These are phyloP conservation scores for Resseliella maxima DNA, from an alignment of 2,888 invertebrate genomes.

Conservation along the genomic window DNA sequence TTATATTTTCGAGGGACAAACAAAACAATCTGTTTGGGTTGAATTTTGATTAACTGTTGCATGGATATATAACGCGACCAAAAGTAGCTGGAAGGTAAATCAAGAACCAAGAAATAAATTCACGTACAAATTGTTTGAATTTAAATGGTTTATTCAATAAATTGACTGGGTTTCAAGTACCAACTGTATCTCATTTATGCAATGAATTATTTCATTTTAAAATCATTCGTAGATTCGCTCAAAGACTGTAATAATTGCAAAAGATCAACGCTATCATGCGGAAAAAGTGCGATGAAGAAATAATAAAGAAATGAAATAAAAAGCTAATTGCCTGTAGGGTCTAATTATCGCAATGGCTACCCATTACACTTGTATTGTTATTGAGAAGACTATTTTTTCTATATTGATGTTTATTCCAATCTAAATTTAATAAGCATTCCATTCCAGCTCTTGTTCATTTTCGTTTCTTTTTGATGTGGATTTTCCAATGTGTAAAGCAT, in stretches of 20 bases:
- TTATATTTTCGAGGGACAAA: background rate
- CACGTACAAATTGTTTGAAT: conserved; percentile 27
- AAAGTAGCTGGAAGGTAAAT: background rate
- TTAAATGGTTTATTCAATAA: conserved; percentile 17
- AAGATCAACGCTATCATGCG: background rate
- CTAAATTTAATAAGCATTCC: conserved; percentile 44
- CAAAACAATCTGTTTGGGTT: conserved; percentile 12
- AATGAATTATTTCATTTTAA: conserved; percentile 19
- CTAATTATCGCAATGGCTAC: conserved; percentile 51
- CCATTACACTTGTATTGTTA: conserved; percentile 51
- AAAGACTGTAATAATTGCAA: conserved; percentile 21
- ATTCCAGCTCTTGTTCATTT: background rate
- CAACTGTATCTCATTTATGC: conserved; percentile 15
- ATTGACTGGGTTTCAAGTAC: conserved; percentile 18
- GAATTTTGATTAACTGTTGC: background rate
- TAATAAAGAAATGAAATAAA: conserved; percentile 12
- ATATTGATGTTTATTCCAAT: background rate
- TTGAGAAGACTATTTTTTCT: conserved; percentile 52
- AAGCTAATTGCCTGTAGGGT: conserved; percentile 51
- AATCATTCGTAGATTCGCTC: background rate
- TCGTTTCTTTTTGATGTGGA: background rate
- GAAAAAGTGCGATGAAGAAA: background rate
- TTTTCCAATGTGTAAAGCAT: background rate
- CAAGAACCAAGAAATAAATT: conserved; percentile 27
- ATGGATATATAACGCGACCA: background rate